Percentiles rank a stretch among this genome's conserved stretches.
Conservation (phyloP, 2,113 vertebrate genomes). For the Nanorana parkeri region DNA sequence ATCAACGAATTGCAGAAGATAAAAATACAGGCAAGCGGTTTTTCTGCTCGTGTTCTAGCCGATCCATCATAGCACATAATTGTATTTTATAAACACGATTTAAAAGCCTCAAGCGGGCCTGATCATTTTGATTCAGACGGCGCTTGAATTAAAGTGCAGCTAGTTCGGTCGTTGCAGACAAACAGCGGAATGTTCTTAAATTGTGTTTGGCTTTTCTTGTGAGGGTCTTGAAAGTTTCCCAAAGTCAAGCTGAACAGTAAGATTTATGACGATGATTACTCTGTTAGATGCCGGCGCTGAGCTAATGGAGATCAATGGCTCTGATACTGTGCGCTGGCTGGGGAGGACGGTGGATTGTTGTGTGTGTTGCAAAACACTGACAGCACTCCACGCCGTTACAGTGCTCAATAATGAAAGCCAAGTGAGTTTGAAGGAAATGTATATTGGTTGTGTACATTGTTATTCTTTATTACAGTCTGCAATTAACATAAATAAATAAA, state of each 20-base stretch:
- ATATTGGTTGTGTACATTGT: too few species aligned
- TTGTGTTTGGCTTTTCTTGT: constrained; percentile 56
- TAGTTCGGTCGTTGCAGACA: constrained; percentile 49
- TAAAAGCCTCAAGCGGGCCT: not conserved
- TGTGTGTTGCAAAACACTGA: not conserved
- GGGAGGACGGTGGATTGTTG: not conserved
- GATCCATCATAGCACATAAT: constrained; percentile 31
- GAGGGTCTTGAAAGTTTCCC: constrained; percentile 54
- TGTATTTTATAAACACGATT: constrained; percentile 44
- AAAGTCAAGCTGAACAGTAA: constrained; percentile 14
- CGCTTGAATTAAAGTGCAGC: constrained; percentile 16
- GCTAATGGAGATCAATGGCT: constrained; percentile 54
- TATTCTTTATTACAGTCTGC: too few species aligned
- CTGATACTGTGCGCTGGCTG: constrained; percentile 40
- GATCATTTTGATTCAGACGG: constrained; percentile 53
- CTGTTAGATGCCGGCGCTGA: constrained; percentile 41
- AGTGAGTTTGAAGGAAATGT: too few species aligned
- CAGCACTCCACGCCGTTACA: not conserved
- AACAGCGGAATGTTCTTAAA: constrained; percentile 54
- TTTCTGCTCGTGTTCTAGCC: constrained; percentile 9
- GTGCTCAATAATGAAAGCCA: not conserved
- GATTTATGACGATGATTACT: constrained; percentile 50
- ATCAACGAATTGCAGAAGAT: not conserved
- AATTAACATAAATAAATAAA: too few species aligned
- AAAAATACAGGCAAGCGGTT: not conserved